phyloP scores from a whole-genome alignment of 2,113 vertebrate species.

The Patagioenas fasciata region DNA sequence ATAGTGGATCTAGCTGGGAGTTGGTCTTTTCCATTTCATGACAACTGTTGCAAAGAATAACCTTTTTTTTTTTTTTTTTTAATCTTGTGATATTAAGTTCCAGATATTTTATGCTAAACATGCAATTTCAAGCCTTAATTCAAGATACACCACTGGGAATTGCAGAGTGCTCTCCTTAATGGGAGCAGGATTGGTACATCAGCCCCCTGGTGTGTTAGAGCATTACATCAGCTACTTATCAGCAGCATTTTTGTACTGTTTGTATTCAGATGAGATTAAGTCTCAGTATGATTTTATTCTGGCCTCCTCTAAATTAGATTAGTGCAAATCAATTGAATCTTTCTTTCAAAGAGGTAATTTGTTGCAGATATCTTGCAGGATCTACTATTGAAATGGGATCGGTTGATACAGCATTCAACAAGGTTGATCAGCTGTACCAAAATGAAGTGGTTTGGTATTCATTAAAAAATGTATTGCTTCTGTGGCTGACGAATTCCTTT shows the following conservation, averaged over 20 bases:
- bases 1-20: not conserved
- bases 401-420: conserved; percentile 1
- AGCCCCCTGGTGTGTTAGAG: conserved; percentile 1
- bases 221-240: conserved; percentile 51
- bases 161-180: not conserved
- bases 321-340: conserved; percentile 1
- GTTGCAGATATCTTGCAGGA: conserved; percentile 25
- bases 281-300: conserved; percentile 19
- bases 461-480: not conserved
- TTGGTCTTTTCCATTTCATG: not conserved
- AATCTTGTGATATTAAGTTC: not conserved
- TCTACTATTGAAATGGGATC: not conserved
- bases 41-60: not conserved
- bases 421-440: not conserved
- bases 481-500: not conserved
- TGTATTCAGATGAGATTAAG: conserved; percentile 66
- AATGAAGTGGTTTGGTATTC: not conserved
- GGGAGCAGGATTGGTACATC: not conserved
- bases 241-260: conserved; percentile 37
- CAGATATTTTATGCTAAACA: not conserved
- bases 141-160: not conserved
- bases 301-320: conserved; percentile 40
- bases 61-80: not conserved
- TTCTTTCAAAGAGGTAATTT: conserved; percentile 23
- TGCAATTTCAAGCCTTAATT: conserved; percentile 66